phyloP scores from a whole-genome alignment of 2,888 invertebrate genomes.

The Nipponacmea schrenckii region DNA sequence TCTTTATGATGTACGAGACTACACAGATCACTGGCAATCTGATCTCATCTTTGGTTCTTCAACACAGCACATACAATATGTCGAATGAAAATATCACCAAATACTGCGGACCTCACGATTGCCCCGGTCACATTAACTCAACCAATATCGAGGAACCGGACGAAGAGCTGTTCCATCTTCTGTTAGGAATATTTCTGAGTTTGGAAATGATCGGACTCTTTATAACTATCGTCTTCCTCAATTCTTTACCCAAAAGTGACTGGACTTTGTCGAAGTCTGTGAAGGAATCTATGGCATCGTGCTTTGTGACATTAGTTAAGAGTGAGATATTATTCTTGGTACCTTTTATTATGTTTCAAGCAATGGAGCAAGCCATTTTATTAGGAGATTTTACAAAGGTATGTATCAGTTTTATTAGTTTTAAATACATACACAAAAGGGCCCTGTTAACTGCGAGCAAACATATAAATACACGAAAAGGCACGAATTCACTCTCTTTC shows the following conservation, averaged over 20 bases:
- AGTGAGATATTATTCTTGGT: constrained; percentile 51
- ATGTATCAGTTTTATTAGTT: constrained; percentile 8
- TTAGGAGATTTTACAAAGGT: constrained; percentile 64
- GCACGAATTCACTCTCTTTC: too few relatives aligned
- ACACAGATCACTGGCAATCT: constrained; percentile 60
- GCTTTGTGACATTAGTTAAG: constrained; percentile 39
- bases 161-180: constrained; percentile 42
- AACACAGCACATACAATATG: constrained; percentile 38
- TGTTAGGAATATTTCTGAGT: constrained; percentile 53
- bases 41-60: constrained; percentile 57
- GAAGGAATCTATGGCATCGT: constrained; percentile 36
- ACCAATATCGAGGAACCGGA: constrained; percentile 43
- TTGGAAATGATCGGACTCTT: constrained; percentile 51
- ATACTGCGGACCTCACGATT: constrained; percentile 33
- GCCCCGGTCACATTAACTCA: constrained; percentile 27
- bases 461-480: too few relatives aligned
- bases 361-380: constrained; percentile 60
- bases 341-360: constrained; percentile 58
- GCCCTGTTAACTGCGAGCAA: too few relatives aligned
- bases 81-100: constrained; percentile 17
- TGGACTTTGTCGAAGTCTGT: constrained; percentile 30
- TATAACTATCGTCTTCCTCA: constrained; percentile 44
- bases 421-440: too few relatives aligned
- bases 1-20: constrained; percentile 56
- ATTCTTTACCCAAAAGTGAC: constrained; percentile 38